Base-by-base conservation (phyloP, 2,797 vertebrate genomes). In the Acanthurus lineatus region DNA sequence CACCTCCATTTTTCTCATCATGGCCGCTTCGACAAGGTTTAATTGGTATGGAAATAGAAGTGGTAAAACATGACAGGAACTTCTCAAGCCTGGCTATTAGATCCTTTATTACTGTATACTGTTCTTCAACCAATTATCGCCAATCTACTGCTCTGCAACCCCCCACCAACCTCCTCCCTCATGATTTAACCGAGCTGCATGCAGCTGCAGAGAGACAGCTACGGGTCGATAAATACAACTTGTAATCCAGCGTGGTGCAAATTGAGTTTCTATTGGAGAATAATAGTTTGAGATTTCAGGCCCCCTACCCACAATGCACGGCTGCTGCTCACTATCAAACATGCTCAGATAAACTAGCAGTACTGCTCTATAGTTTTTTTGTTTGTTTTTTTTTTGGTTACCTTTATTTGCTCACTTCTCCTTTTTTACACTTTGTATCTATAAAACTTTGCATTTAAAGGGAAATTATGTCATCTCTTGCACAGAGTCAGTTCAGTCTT, bases 91-190 rank as follows among this genome's bases (percentile, higher is more conserved):
- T 20, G 22, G 75, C 82, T 88, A 87, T 86, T 89, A 93, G 86
- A 89, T 87, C 86, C 77, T 90, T 91, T 92, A 93, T 92, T 89
- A 89, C 88, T 88, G 90, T 91, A 89, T 87, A 88, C 87, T 92
- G 83, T 91, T 89, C 90, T 92, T 91, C 83, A 92, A 90, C 91
- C 94, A 94, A 94, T 94, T 94, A 94, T 93, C 92, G 74, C 91
- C 91, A 91, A 89, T 93, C 88, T 82, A 32, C 79, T 70, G 75
- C 89, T 88, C 75, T 61, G 84, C 88, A 85, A 71, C 88, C 90
- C 88, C 90, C 88, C 54, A 80, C 87, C 77, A 73, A 53, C 85
- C 71, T 82, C 88, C 86, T 86, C 85, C 91, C 89, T 86, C 69
- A 86, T 86, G 88, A 87, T 83, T 90, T 91, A 82, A 84, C 62